Conservation (phyloP, 2,797 vertebrate species). For the Okamejei kenojei region DNA sequence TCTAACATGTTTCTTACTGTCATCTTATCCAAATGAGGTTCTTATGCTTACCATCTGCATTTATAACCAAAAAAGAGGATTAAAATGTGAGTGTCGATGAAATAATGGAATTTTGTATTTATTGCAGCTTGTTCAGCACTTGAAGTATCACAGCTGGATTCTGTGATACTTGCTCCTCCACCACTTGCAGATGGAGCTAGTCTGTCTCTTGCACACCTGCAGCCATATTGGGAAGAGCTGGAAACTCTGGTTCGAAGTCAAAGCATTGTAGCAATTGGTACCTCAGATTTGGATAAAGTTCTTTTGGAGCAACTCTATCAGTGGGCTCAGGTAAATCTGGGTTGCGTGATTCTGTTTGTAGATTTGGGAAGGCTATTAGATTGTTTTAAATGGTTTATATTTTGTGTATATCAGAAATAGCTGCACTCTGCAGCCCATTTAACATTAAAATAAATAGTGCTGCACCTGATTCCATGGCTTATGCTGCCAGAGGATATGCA, state of each 20-base stretch:
- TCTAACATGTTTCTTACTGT: background rate
- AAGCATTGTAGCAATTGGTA: constrained; percentile 84
- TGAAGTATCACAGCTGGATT: constrained; percentile 86
- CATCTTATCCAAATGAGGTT: background rate
- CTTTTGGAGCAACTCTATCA: constrained; percentile 86
- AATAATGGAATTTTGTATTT: background rate
- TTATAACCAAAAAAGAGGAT: background rate
- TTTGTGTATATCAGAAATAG: background rate
- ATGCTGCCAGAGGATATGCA: background rate
- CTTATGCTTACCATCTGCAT: background rate
- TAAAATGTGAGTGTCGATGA: background rate
- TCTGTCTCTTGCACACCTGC: constrained; percentile 75
- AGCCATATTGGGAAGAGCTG: constrained; percentile 86
- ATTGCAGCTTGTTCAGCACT: constrained; percentile 74
- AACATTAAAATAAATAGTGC: background rate
- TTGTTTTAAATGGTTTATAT: background rate
- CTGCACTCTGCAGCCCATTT: background rate
- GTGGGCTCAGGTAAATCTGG: constrained; percentile 81
- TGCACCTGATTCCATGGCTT: background rate
- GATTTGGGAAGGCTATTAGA: background rate
- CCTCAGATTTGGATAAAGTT: constrained; percentile 90
- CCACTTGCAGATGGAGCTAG: constrained; percentile 65
- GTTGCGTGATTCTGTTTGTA: background rate
- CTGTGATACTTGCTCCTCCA: constrained; percentile 85
- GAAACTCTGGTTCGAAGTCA: constrained; percentile 77